These are phyloP conservation scores for Eupithecia pulchellata DNA, from an alignment of 2,888 invertebrate species.

Conservation along the genomic window DNA sequence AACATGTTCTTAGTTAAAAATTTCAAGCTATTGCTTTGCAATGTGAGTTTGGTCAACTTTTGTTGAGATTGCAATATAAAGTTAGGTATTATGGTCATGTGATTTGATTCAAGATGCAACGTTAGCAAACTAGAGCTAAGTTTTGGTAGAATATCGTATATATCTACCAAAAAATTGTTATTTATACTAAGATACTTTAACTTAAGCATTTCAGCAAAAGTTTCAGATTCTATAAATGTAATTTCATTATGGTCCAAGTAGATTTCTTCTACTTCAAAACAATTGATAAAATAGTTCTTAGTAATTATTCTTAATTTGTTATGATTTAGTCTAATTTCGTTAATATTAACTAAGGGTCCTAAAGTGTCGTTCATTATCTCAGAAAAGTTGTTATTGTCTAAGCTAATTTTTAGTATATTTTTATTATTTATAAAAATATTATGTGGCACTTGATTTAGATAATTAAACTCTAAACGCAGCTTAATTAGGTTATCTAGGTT, in stretches of 20 bases:
- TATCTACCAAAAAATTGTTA: constrained; percentile 90
- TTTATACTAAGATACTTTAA: constrained; percentile 94
- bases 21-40: constrained; percentile 91
- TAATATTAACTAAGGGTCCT: constrained; percentile 88
- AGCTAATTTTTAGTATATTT: constrained; percentile 91
- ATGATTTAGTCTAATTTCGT: constrained; percentile 93
- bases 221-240: constrained; percentile 91
- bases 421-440: constrained; percentile 91
- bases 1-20: constrained; percentile 90
- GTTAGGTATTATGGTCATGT: constrained; percentile 89
- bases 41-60: constrained; percentile 92
- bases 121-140: constrained; percentile 89
- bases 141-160: constrained; percentile 92
- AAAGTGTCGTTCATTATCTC: constrained; percentile 92
- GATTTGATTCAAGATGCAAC: constrained; percentile 92
- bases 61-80: constrained; percentile 91
- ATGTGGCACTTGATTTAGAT: constrained; percentile 91
- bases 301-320: constrained; percentile 91
- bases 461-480: constrained; percentile 93
- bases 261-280: constrained; percentile 91
- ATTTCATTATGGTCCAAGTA: constrained; percentile 95
- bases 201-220: constrained; percentile 89
- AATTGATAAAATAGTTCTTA: constrained; percentile 91
- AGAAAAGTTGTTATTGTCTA: constrained; percentile 94
- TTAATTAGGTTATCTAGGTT: constrained; percentile 91